A percentile compares a stretch with the other conserved stretches of the same genome.
phyloP scores from a whole-genome alignment of 1,140 invertebrate species.

The Leptinotarsa defecta region DNA sequence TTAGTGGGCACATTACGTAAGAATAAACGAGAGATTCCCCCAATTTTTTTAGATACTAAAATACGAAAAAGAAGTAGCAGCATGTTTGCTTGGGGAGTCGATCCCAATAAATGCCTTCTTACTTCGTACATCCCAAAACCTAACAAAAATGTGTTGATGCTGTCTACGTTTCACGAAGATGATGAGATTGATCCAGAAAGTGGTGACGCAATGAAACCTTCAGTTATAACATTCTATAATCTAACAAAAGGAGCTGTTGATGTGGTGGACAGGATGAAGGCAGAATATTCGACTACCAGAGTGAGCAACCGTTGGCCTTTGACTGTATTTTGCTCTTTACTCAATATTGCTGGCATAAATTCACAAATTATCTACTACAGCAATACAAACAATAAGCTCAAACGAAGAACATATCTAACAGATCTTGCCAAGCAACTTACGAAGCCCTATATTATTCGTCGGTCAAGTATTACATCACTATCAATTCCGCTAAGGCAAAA shows the following conservation, averaged over 20 bases:
- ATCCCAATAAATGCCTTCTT: conserved; percentile 1
- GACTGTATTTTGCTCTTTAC: conserved; percentile 11
- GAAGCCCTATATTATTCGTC: not conserved
- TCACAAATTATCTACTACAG: conserved; percentile 5
- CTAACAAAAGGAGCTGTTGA: conserved; percentile 6
- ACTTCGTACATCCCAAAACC: conserved; percentile 35
- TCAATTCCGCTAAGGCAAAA: not conserved
- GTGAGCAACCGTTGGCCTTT: conserved; percentile 1
- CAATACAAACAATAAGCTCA: not conserved
- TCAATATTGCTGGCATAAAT: conserved; percentile 16
- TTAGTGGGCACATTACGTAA: conserved; percentile 3
- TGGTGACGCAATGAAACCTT: conserved; percentile 8
- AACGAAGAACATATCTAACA: conserved; percentile 4
- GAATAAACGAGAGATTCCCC: conserved; percentile 9
- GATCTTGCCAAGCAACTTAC: conserved; percentile 13
- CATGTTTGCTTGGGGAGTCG: conserved; percentile 11
- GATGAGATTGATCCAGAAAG: conserved; percentile 32
- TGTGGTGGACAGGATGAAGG: not conserved
- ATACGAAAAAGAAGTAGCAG: not conserved
- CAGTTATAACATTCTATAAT: conserved; percentile 1
- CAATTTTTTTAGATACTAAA: not conserved
- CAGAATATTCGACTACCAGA: not conserved
- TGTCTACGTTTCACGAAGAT: conserved; percentile 47
- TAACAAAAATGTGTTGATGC: conserved; percentile 36
- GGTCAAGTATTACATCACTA: not conserved